Evolutionary conservation across 2,113 vertebrate genomes (phyloP), one percentile per base, ranked within the genome.

Genomic region (Ibidorhyncha struthersii): DNA sequence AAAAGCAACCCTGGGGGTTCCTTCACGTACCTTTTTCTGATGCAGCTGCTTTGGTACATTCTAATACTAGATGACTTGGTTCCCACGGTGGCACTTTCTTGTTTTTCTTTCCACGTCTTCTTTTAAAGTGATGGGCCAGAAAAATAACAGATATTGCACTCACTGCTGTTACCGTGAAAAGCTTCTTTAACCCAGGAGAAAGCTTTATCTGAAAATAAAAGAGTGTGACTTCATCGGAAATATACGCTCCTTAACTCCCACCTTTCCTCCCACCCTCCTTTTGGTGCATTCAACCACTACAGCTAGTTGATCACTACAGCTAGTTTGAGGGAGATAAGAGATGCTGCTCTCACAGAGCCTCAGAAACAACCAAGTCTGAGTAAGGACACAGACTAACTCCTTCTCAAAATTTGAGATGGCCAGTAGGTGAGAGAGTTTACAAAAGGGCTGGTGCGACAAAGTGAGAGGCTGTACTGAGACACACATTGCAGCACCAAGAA

Each of bases 71-170:
- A 59, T 97, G 98, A 73, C 96, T 97, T 77, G 98, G 98, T 61
- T 99, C 99, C 98, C 98, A 99, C 73, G 98, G 98, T 3, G 98
- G 97, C 43, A 79, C 73, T 96, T 98, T 98, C 80, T 98, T 99
- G 96, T 96, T 98, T 83, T 98, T 98, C 91, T 98, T 99, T 81
- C 99, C 98, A 95, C 99, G 99, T 96, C 98, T 99, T 97, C 99
- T 99, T 98, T 98, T 99, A 96, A 99, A 99, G 94, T 98, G 99
- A 76, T 97, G 99, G 12, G 99, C 99, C 77, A 99, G 98, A 97
- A 99, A 98, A 97, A 99, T 98, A 86, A 99, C 97, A 58, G 99
- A 99, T 90, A 99, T 49, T 5, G 99, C 98, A 21, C 99, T 98
- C 34, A 99, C 98, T 65, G 99, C 98, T 17, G 99, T 98, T 71